Evolutionary conservation across 2,797 vertebrate species (phyloP).

Genomic region (Rhinoraja longicauda): DNA sequence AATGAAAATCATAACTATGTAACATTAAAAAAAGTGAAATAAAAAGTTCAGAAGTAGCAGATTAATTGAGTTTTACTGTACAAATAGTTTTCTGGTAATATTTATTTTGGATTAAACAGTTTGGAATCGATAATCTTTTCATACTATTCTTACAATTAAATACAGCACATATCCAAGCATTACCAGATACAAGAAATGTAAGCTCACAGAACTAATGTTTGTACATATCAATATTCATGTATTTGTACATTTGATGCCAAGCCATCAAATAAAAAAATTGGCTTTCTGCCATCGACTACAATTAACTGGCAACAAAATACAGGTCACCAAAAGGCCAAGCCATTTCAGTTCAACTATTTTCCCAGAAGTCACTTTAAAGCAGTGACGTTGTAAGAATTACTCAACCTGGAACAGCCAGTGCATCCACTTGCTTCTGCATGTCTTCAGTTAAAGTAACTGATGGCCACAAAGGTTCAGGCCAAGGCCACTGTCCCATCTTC

Average conservation of each 20-base stretch:
- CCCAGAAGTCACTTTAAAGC: constrained; percentile 52
- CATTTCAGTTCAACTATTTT: constrained; percentile 52
- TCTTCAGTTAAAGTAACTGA: constrained; percentile 61
- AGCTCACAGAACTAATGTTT: constrained; percentile 17
- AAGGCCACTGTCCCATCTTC: constrained; percentile 52
- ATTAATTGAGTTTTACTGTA: not conserved
- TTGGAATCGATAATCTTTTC: not conserved
- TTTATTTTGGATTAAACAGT: not conserved
- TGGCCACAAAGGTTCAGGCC: constrained; percentile 57
- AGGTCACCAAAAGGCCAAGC: constrained; percentile 56
- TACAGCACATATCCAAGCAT: not conserved
- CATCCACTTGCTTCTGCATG: constrained; percentile 59
- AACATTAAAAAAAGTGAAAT: too few species aligned
- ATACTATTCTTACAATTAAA: not conserved
- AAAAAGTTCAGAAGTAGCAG: too few species aligned
- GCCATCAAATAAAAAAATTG: constrained; percentile 43
- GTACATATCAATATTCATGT: constrained; percentile 9
- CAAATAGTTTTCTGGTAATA: not conserved
- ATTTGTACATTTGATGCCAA: not conserved
- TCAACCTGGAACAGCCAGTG: constrained; percentile 66
- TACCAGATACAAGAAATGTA: not conserved
- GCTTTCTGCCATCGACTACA: constrained; percentile 50
- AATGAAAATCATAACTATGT: too few species aligned
- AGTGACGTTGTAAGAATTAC: constrained; percentile 59
- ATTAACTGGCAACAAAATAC: constrained; percentile 52